phyloP scores from a whole-genome alignment of 2,797 vertebrate genomes.

The Leptoclinus maculatus region DNA sequence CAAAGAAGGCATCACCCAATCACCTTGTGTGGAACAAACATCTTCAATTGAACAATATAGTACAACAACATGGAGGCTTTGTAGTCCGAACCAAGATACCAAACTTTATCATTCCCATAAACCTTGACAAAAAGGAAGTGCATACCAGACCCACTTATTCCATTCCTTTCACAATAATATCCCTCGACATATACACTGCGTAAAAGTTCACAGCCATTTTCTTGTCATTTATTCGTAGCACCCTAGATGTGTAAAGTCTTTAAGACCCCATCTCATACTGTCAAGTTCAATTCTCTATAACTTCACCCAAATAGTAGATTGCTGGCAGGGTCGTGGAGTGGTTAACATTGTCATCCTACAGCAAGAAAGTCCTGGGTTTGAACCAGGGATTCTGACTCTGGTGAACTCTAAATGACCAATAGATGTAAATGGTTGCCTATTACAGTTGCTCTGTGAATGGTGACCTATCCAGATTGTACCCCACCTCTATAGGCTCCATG shows the following conservation, averaged over 20 bases:
- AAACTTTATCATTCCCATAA: too few species aligned
- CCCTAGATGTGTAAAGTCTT: background rate
- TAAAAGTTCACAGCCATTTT: too few species aligned
- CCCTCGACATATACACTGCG: too few species aligned
- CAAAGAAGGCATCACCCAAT: background rate
- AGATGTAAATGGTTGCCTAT: background rate
- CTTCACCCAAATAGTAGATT: background rate
- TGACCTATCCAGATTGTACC: background rate
- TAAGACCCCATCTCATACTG: background rate
- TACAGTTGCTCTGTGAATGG: background rate
- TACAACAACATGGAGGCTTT: too few species aligned
- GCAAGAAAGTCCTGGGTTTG: background rate
- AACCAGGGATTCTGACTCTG: background rate
- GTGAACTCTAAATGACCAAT: background rate
- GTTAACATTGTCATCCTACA: background rate
- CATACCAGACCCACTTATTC: too few species aligned
- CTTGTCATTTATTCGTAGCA: too few species aligned
- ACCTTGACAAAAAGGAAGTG: too few species aligned
- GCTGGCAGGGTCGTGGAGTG: background rate
- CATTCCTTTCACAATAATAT: too few species aligned
- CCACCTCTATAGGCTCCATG: background rate
- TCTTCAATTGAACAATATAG: background rate
- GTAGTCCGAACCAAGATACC: too few species aligned
- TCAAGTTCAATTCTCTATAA: background rate
- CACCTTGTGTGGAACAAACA: background rate